Base-by-base conservation (phyloP, 2,113 vertebrate genomes). In the Nesoenas mayeri region DNA sequence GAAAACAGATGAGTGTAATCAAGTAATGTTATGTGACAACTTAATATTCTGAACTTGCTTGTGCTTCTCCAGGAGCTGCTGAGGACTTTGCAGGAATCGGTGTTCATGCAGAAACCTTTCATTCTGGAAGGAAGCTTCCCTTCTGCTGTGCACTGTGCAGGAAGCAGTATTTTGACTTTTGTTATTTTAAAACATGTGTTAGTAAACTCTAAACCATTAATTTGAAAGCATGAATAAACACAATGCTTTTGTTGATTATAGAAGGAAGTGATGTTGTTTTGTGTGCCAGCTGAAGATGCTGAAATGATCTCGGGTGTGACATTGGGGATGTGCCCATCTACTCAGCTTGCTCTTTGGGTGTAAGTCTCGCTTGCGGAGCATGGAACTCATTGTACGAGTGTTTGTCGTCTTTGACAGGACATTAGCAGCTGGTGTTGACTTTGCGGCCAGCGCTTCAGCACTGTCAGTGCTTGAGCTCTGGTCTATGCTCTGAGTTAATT, bases 401-500 rank as follows among this genome's bases (percentile, higher is more conserved):
- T 89, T 71, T 86, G 53, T 89, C 28, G n/a, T 60, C 85, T 84
- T 77, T 84, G 77, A 77, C 28, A 56, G 77, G 51, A 53, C 32
- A 19, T 81, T 47, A 85, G 65, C 48, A 72, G 66, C 70, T 93
- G 60, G 28, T 50, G 47, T 62, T 81, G 70, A 34, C 61, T 89
- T 78, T 64, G 73, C 69, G 91, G 81, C 57, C 36, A 60, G 5
- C 60, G 60, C 73, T 81, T 13, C 28, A 81, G 56, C 6, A 6
- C 32, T 74, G 19, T 50, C 40, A 29, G 53, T 75, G 19, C 15
- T 81, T 83, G 54, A 81, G 48, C 73, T 89, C 10, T 44, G 54
- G 53, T 69, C 26, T 19, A 6, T 19, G 50, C 78, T 89, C 65
- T 79, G 54, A 65, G 53, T 89, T 89, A 58, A 51, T 60, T 70